Base-by-base conservation (phyloP, 2,888 invertebrate genomes). In the Apamea crenata region DNA sequence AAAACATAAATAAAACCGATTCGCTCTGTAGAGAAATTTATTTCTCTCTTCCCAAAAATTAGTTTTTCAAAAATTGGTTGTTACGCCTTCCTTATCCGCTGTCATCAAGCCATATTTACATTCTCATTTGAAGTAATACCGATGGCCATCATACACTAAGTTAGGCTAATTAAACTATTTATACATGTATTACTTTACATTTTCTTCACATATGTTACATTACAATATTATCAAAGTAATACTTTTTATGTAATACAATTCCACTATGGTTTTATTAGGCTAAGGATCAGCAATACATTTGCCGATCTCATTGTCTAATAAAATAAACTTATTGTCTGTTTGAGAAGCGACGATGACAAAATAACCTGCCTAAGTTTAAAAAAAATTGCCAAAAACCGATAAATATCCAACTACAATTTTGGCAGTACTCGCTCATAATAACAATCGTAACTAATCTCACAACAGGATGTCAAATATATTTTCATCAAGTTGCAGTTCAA, bases 221-320 rank as follows among this genome's bases (percentile, higher is more conserved):
- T 89, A 91, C 61, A 78, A 85, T 86, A 90, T 88, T 85, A 85
- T 88, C 88, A 94, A 94, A 94, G 90, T 96, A 96, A 96, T 96
- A 96, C 96, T 96, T 90, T 94, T 89, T 93, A 94, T 94, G 92
- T 71, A 95, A 96, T 95, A 96, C 95, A 91, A 91, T 91, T 90
- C 91, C 90, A 83, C 85, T 83, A 82, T 73, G 74, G 59, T 80
- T 77, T 68, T 71, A 78, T 74, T 82, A 83, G 79, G 82, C 87
- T 85, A 80, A 69, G 69, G 73, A 80, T 78, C 81, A 77, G 78
- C 80, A 82, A 61, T 69, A 78, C 69, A 77, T 79, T 82, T 83
- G 74, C 66, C 73, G 78, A 85, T 74, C 80, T 61, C 53, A 82
- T 5, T 59, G n/a, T n/a, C 14, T n/a, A 59, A 59, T 77, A 83